Percentiles rank a stretch among this genome's conserved stretches.
phyloP scores from a whole-genome alignment of 2,797 vertebrate genomes.

The Parambassis ranga region DNA sequence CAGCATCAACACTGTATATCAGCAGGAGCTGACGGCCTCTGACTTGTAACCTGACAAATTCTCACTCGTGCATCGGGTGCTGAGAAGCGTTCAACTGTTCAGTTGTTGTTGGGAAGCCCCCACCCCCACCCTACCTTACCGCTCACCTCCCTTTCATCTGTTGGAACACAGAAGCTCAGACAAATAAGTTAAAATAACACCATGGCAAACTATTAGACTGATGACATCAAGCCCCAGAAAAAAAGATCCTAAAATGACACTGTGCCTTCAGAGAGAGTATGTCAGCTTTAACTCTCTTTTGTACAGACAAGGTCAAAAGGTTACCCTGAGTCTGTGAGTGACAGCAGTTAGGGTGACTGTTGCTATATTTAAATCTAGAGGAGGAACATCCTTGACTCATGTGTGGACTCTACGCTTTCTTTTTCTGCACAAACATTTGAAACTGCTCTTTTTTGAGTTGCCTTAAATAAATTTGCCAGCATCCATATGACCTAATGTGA shows the following conservation, averaged over 20 bases:
- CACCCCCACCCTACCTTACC: no score
- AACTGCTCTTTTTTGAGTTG: conserved; percentile 24
- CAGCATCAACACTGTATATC: conserved; percentile 36
- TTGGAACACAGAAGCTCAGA: not conserved
- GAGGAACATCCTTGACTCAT: conserved; percentile 62
- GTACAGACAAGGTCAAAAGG: conserved; percentile 62
- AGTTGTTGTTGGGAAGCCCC: conserved; percentile 31
- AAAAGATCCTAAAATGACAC: not conserved
- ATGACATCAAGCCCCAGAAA: not conserved
- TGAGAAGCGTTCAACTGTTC: conserved; percentile 34
- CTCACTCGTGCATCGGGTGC: conserved; percentile 44
- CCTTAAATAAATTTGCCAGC: conserved; percentile 20
- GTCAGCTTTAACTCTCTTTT: conserved; percentile 64
- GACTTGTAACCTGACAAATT: conserved; percentile 32
- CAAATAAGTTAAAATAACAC: conserved; percentile 5
- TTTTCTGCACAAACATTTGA: conserved; percentile 44
- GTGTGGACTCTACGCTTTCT: conserved; percentile 35
- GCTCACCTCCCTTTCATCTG: no score
- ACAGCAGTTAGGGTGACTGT: conserved; percentile 59
- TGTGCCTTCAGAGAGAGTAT: conserved; percentile 31
- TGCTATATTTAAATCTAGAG: conserved; percentile 68
- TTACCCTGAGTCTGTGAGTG: conserved; percentile 62
- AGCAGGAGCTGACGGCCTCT: conserved; percentile 42
- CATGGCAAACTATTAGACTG: not conserved
- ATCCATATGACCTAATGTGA: conserved; percentile 10